Conservation (phyloP, 2,113 vertebrate species). For the Nothobranchius kuhntae region DNA sequence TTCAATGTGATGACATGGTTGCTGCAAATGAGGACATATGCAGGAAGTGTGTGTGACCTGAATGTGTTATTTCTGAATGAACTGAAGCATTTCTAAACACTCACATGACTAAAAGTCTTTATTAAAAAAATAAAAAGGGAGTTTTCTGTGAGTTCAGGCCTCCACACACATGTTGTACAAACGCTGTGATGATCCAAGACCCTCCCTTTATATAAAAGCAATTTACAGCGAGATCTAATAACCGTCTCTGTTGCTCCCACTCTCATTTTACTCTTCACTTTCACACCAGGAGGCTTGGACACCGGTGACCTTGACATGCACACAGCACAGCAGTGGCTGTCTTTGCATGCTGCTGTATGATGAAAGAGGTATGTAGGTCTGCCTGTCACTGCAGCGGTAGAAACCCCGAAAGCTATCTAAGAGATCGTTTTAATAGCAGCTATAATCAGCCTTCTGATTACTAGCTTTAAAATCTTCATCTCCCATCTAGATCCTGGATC, state of each 20-base stretch:
- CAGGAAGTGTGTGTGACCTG: not conserved
- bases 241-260: not conserved
- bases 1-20: conserved; percentile 4
- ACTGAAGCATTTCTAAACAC: not conserved
- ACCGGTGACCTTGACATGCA: conserved; percentile 23
- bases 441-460: conserved; percentile 48
- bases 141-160: conserved; percentile 2
- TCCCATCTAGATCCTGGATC: conserved; percentile 21
- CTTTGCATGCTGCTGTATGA: conserved; percentile 23
- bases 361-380: not conserved
- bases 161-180: conserved; percentile 5
- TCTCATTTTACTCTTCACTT: conserved; percentile 32
- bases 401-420: conserved; percentile 15
- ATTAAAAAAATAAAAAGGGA: conserved; percentile 9
- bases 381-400: conserved; percentile 11
- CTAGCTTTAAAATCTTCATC: conserved; percentile 15
- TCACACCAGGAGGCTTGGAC: conserved; percentile 22
- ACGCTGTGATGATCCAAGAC: conserved; percentile 29
- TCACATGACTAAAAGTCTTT: not conserved
- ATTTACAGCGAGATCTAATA: conserved; percentile 40
- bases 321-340: conserved; percentile 16
- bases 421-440: conserved; percentile 34
- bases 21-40: conserved; percentile 2
- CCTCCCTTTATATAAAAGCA: conserved; percentile 27
- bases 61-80: not conserved